A percentile compares a stretch with the other conserved stretches of the same genome.
These are phyloP conservation scores for Podiceps cristatus DNA, from an alignment of 2,113 vertebrate species.

Conservation along the genomic window DNA sequence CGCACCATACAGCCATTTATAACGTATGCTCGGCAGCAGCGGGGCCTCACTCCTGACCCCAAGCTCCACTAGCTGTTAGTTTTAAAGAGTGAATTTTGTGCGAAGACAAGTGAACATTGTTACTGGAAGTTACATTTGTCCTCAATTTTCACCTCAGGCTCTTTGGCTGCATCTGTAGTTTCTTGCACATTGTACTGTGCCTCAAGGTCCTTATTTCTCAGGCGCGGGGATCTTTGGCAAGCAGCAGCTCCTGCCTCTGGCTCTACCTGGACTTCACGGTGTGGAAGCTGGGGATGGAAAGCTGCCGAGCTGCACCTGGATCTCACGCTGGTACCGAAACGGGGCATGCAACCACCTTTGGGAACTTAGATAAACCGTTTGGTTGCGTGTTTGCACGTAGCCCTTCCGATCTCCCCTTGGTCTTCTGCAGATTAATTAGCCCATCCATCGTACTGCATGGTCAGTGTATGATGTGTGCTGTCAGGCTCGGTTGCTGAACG, in stretches of 20 bases:
- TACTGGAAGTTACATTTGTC: background rate
- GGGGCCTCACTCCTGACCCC: background rate
- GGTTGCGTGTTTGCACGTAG: fast-evolving
- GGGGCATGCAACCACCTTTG: fast-evolving
- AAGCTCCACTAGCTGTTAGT: fast-evolving
- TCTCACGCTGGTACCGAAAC: fast-evolving
- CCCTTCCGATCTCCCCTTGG: no score
- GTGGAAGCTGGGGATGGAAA: fast-evolving
- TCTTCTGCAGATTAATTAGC: no score
- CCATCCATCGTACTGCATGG: no score
- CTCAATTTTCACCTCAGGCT: background rate
- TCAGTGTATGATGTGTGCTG: no score
- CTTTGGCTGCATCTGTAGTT: background rate
- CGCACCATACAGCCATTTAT: background rate
- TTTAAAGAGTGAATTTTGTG: background rate
- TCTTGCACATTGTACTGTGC: fast-evolving
- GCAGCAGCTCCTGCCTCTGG: background rate
- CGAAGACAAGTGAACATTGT: background rate
- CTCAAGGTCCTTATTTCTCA: background rate
- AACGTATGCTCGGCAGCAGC: fast-evolving
- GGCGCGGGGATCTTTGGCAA: fast-evolving
- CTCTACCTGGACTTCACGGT: fast-evolving
- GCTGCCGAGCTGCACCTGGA: fast-evolving
- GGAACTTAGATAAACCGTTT: fast-evolving
- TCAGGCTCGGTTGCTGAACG: no score